These are phyloP conservation scores for Myopa tessellatipennis DNA, from an alignment of 2,888 invertebrate species.

Conservation along the genomic window DNA sequence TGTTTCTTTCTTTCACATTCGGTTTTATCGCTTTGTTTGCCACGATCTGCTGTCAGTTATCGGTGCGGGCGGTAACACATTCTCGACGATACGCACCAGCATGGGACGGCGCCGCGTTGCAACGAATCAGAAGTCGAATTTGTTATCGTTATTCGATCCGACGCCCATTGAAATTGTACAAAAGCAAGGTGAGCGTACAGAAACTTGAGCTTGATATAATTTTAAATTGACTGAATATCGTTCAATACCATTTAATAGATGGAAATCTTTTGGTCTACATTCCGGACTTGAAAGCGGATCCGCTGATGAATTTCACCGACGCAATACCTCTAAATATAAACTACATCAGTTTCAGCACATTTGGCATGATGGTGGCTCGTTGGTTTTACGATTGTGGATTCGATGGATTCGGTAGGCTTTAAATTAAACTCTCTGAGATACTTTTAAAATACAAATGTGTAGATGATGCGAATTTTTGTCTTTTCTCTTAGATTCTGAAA, in stretches of 20 bases:
- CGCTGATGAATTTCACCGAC: conserved; percentile 74
- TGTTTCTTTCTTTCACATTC: background rate
- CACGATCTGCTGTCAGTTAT: conserved; percentile 66
- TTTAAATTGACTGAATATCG: background rate
- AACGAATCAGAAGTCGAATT: conserved; percentile 70
- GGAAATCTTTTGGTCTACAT: conserved; percentile 74
- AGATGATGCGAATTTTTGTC: background rate
- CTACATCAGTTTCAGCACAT: conserved; percentile 78
- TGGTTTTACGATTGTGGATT: conserved; percentile 76
- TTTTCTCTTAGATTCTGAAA: conserved; percentile 52
- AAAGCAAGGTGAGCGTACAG: conserved; percentile 58
- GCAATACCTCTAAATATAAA: conserved; percentile 72
- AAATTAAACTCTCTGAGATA: background rate
- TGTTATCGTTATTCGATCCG: conserved; percentile 74
- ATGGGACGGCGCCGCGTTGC: conserved; percentile 72
- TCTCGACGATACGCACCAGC: conserved; percentile 75
- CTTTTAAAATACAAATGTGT: background rate
- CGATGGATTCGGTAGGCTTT: conserved; percentile 57
- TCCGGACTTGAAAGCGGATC: conserved; percentile 72
- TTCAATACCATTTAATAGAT: conserved; percentile 64
- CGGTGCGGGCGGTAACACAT: conserved; percentile 79
- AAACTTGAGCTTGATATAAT: background rate
- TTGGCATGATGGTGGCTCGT: conserved; percentile 75
- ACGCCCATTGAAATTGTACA: conserved; percentile 77
- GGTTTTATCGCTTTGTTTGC: background rate